Evolutionary conservation across 2,113 vertebrate species (phyloP).

Genomic region (Periophthalmodon schlosseri): DNA sequence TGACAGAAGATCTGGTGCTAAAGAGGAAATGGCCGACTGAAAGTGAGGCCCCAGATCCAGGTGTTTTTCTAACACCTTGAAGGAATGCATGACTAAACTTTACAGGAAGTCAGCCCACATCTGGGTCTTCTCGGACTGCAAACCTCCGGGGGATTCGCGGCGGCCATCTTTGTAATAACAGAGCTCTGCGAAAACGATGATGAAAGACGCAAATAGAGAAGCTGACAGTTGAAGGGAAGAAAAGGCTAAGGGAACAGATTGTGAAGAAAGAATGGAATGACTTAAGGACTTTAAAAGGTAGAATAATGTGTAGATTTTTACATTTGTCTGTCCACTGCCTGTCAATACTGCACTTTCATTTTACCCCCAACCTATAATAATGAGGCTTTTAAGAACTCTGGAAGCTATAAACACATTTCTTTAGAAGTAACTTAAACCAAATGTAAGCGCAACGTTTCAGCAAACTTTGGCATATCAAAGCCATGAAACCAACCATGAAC

Average conservation of each 20-base stretch:
- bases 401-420: constrained; percentile 18
- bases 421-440: constrained; percentile 42
- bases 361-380: constrained; percentile 39
- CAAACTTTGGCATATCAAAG: constrained; percentile 6
- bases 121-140: constrained; percentile 46
- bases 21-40: constrained; percentile 27
- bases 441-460: constrained; percentile 13
- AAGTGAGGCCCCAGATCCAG: constrained; percentile 44
- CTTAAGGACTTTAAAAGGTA: constrained; percentile 17
- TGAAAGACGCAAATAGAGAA: constrained; percentile 53
- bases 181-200: constrained; percentile 33
- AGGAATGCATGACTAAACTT: constrained; percentile 61
- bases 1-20: constrained; percentile 18
- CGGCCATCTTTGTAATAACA: constrained; percentile 48
- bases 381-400: constrained; percentile 32
- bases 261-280: constrained; percentile 16
- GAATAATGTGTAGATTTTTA: constrained; percentile 16
- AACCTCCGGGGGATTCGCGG: constrained; percentile 33
- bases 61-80: constrained; percentile 62
- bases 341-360: constrained; percentile 27
- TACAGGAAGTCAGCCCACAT: constrained; percentile 45
- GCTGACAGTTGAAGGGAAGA: constrained; percentile 33
- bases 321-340: constrained; percentile 35
- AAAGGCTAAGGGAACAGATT: constrained; percentile 21
- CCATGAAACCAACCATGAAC: constrained; percentile 19